These are phyloP conservation scores for Folsomia manolachei DNA, from an alignment of 2,888 invertebrate genomes.

Conservation along the genomic window DNA sequence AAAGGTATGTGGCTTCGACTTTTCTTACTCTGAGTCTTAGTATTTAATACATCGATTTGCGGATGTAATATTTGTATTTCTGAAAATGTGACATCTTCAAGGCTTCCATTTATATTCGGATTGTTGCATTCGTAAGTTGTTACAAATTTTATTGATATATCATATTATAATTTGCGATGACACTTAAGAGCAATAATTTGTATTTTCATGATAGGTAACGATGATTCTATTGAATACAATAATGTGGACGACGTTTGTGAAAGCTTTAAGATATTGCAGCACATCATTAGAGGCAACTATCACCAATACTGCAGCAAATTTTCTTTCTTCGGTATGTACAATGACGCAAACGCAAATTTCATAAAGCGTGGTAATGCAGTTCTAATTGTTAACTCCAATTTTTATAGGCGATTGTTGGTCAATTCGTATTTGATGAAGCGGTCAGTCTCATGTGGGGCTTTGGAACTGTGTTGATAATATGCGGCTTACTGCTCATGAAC, in stretches of 20 bases:
- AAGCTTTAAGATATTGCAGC: constrained; percentile 55
- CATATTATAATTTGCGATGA: no score
- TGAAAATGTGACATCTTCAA: constrained; percentile 38
- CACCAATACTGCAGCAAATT: constrained; percentile 57
- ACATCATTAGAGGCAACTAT: constrained; percentile 57
- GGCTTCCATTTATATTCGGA: constrained; percentile 52
- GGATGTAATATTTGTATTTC: background rate
- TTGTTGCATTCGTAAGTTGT: constrained; percentile 53
- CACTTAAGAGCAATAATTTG: no score
- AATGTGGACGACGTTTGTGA: constrained; percentile 58
- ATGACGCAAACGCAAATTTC: no score
- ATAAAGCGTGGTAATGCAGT: background rate
- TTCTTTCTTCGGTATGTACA: constrained; percentile 57
- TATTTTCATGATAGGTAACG: no score
- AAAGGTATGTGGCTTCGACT: constrained; percentile 31
- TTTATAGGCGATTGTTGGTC: constrained; percentile 69
- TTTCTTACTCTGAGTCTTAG: no score
- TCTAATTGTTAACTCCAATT: background rate
- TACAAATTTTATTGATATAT: no score
- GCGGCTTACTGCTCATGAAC: constrained; percentile 66
- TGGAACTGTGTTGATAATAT: constrained; percentile 67
- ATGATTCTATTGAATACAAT: constrained; percentile 56
- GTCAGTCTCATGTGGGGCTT: constrained; percentile 69
- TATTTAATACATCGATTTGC: no score
- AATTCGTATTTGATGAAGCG: constrained; percentile 67